Base-by-base conservation (phyloP, 2,113 vertebrate genomes). In the Perccottus glenii region DNA sequence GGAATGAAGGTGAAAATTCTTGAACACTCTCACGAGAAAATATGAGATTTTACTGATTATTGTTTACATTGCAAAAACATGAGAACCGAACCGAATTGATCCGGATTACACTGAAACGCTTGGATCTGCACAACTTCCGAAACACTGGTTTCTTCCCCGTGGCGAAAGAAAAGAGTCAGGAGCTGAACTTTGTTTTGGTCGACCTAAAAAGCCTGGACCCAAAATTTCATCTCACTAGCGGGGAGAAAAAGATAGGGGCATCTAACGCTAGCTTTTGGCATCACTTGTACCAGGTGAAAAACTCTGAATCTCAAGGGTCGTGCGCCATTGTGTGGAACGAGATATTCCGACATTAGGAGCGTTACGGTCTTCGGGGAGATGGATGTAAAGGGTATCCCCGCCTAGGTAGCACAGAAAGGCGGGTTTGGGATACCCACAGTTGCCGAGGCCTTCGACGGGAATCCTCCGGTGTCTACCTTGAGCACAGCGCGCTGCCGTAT, bases 21-120 rank as follows among this genome's bases (percentile, higher is more conserved):
- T 87, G 46, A 82, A 82, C 76, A 88, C 86, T 93, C 93, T 93
- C 93, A 92, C 93, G 91, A 93, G 93, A 94, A 85, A 90, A 89
- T 82, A 72, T 92, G 92, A 92, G 92, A 91, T 93, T 84, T 92
- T 89, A 80, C 81, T 72, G 87, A 93, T 93, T 92, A 92, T 90
- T 93, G 93, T 94, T 94, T 94, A 94, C 92, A 93, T 93, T 91
- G 83, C 82, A 85, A 87, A 90, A 85, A 83, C 87, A 88, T 83
- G 77, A 87, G 85, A 93, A 89, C 84, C 84, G 88, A 93, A 92
- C 90, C 91, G 86, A 92, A 93, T 90, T 87, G 90, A 92, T 91
- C 88, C 85, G 86, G 91, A 91, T 91, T 90, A 70, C 70, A 15
- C 67, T 83, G 83, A 91, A 78, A 77, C 66, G 56, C 59, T 58